Evolutionary conservation across 2,113 vertebrate genomes (phyloP).

Genomic region (Naja naja): DNA sequence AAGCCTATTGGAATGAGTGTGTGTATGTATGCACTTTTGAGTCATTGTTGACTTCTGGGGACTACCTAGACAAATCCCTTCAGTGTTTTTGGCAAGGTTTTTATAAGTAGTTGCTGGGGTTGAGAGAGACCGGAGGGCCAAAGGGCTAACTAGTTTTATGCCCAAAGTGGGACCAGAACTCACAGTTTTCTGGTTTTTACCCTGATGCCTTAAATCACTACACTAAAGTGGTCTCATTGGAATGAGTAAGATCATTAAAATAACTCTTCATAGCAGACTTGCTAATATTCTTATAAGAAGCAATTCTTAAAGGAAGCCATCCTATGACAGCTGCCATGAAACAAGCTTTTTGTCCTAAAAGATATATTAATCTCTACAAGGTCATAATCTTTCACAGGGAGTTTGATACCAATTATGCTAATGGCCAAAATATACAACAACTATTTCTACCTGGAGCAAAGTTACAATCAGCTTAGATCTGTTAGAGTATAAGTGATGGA

Average conservation of each 20-base stretch:
- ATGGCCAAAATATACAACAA: neutral
- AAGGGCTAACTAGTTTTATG: neutral
- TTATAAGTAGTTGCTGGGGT: neutral
- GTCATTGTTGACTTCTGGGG: neutral
- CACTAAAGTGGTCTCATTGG: neutral
- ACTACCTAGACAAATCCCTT: neutral
- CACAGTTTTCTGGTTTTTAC: neutral
- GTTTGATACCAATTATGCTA: neutral
- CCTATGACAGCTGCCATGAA: neutral
- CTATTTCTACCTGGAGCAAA: neutral
- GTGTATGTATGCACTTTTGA: neutral
- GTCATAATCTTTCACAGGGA: neutral
- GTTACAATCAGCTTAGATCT: neutral
- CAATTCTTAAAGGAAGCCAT: neutral
- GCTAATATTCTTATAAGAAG: slow-evolving; percentile 25
- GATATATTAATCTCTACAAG: neutral
- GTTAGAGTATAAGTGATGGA: neutral
- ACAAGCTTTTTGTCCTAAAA: neutral
- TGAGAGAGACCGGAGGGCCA: neutral
- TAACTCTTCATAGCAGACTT: neutral
- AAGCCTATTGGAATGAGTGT: neutral
- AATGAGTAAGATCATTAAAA: neutral
- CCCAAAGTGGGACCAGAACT: neutral
- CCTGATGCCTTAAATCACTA: neutral
- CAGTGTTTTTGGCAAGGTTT: neutral